These are phyloP conservation scores for Channa maculata DNA, from an alignment of 2,113 vertebrate genomes.

Conservation along the genomic window DNA sequence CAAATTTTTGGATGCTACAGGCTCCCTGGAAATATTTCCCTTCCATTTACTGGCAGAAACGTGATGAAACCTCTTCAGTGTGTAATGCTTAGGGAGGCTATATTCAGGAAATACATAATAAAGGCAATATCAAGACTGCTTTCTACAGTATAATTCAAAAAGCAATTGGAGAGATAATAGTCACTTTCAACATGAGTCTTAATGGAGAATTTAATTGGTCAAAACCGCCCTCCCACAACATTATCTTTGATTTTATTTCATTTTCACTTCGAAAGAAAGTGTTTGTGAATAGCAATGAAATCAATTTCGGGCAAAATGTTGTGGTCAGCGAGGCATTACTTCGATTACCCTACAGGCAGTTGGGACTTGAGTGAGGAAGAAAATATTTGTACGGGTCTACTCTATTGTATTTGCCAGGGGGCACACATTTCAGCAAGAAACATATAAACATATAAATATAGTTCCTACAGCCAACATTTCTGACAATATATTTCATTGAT, in stretches of 20 bases:
- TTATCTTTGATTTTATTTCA: conserved; percentile 29
- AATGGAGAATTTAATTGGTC: conserved; percentile 39
- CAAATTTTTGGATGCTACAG: background rate
- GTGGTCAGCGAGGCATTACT: conserved; percentile 32
- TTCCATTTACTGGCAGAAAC: conserved; percentile 1
- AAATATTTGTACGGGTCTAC: background rate
- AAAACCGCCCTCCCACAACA: conserved; percentile 16
- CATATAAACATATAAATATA: background rate
- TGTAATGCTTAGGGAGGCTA: background rate
- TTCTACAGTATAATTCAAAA: conserved; percentile 21
- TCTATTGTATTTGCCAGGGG: conserved; percentile 5
- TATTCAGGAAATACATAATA: conserved; percentile 6
- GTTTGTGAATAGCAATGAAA: conserved; percentile 26
- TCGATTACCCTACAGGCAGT: conserved; percentile 14
- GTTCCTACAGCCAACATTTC: background rate
- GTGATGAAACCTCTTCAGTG: background rate
- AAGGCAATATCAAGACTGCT: conserved; percentile 18
- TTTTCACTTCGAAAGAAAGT: conserved; percentile 20
- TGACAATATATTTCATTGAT: background rate
- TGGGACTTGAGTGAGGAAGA: conserved; percentile 2
- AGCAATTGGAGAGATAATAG: conserved; percentile 24
- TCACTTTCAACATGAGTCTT: conserved; percentile 17
- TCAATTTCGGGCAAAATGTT: conserved; percentile 35
- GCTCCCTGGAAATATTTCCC: background rate
- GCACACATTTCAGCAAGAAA: conserved; percentile 10